Conservation (phyloP, 2,113 vertebrate species). For the Natator depressus region DNA sequence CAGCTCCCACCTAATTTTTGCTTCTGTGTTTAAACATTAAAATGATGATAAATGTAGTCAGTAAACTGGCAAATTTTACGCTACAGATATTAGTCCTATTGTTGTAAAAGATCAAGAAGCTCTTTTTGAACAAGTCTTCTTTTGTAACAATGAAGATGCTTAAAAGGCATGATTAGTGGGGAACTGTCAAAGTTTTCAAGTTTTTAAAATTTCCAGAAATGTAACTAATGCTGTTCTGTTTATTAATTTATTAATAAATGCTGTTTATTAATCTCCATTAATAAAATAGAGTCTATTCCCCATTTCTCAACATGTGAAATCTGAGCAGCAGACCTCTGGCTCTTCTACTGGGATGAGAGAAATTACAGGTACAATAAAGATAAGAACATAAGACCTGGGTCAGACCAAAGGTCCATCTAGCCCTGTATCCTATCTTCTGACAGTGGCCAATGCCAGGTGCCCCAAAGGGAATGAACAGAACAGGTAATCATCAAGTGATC, state of each 20-base stretch:
- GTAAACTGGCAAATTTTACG: neutral
- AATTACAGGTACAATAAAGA: neutral
- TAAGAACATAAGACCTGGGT: no score
- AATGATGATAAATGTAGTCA: neutral
- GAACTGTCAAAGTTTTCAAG: neutral
- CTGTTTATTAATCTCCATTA: no score
- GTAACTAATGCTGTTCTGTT: accelerated
- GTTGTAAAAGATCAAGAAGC: neutral
- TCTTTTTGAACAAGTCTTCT: neutral
- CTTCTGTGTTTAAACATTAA: neutral
- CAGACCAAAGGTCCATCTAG: no score
- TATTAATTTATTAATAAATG: no score
- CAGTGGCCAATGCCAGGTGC: no score
- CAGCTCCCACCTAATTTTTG: accelerated
- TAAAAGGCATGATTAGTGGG: neutral
- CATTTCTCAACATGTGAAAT: neutral
- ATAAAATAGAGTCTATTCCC: neutral
- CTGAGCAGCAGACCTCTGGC: accelerated
- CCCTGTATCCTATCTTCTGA: no score
- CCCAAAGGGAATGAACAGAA: no score
- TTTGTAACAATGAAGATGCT: neutral
- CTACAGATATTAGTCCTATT: neutral
- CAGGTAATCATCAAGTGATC: no score
- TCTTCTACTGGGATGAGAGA: accelerated
- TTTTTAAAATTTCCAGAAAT: neutral